Base-by-base conservation (phyloP, 2,113 vertebrate genomes). In the Tenrec ecaudatus region DNA sequence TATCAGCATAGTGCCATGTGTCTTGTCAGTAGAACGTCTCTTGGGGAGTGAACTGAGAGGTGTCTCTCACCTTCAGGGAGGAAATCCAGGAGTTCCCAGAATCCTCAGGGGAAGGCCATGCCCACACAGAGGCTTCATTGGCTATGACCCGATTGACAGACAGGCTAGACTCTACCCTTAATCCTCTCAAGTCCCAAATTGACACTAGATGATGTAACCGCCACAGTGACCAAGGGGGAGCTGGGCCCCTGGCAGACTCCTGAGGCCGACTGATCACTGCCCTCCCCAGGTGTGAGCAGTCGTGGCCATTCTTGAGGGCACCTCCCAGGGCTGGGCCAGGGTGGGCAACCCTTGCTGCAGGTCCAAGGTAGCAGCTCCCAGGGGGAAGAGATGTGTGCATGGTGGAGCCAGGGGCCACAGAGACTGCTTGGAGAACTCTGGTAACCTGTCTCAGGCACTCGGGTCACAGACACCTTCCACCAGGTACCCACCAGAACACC, bases 401-500 rank as follows among this genome's bases (percentile, higher is more conserved):
- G 0, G 5, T 12, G 57, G 87, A n/a, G 71, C 82, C 93, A 33
- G 53, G 62, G 27, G 78, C 68, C 73, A 0, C 76, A 6, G 1
- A 36, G 33, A 17, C 69, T n/a, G 17, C 36, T 27, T 25, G 14
- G 90, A 58, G n/a, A 69, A 64, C n/a, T 19, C 9, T 7, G 10
- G 80, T 3, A 14, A 36, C 82, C 40, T 33, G 8, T 62, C 43
- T 71, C n/a, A 6, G 29, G 23, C 60, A 80, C 81, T 53, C 22
- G 27, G 75, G 27, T 62, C 64, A 57, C 47, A 19, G 53, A 23
- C 19, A 22, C 31, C 75, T 38, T 53, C 73, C 20, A 10, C 47
- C 20, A 2, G 1, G 31, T 38, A 2, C 29, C 0, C 0, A 40
- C 25, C 60, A 11, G 27, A 68, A 53, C 15, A 3, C 33, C 0